These are phyloP conservation scores for Protophormia terraenovae DNA, from an alignment of 2,888 invertebrate genomes.

Conservation along the genomic window DNA sequence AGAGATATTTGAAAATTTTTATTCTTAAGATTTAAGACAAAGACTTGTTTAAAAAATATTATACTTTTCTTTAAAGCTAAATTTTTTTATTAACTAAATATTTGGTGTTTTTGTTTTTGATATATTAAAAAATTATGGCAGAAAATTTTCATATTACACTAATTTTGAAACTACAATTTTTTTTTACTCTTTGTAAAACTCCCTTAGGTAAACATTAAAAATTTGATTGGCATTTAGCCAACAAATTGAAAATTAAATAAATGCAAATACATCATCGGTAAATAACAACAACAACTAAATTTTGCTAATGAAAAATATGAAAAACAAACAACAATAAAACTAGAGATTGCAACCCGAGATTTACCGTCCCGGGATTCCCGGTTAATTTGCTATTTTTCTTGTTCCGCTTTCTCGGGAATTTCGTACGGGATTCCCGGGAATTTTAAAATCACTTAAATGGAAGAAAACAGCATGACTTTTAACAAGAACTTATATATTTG, in stretches of 20 bases:
- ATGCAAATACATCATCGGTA: constrained; percentile 3
- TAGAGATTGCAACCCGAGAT: too few species aligned
- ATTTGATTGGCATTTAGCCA: constrained; percentile 64
- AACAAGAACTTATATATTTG: too few species aligned
- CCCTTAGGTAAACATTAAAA: constrained; percentile 53
- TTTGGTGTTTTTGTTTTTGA: not conserved
- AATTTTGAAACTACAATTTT: not conserved
- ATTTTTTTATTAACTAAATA: too few species aligned
- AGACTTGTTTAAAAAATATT: too few species aligned
- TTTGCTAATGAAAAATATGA: not conserved
- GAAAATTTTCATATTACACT: not conserved
- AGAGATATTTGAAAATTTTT: not conserved
- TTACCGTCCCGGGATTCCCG: too few species aligned
- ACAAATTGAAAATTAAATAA: constrained; percentile 36
- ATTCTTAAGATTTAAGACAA: not conserved
- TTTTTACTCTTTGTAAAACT: constrained; percentile 21
- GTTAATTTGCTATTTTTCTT: too few species aligned
- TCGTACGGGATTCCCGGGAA: too few species aligned
- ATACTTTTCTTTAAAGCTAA: too few species aligned
- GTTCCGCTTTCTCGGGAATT: too few species aligned
- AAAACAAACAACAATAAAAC: not conserved
- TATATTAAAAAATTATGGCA: not conserved
- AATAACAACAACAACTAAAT: not conserved
- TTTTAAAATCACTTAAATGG: too few species aligned
- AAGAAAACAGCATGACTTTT: too few species aligned